Evolutionary conservation across 2,797 vertebrate genomes (phyloP).

Genomic region (Pangasius djambal): DNA sequence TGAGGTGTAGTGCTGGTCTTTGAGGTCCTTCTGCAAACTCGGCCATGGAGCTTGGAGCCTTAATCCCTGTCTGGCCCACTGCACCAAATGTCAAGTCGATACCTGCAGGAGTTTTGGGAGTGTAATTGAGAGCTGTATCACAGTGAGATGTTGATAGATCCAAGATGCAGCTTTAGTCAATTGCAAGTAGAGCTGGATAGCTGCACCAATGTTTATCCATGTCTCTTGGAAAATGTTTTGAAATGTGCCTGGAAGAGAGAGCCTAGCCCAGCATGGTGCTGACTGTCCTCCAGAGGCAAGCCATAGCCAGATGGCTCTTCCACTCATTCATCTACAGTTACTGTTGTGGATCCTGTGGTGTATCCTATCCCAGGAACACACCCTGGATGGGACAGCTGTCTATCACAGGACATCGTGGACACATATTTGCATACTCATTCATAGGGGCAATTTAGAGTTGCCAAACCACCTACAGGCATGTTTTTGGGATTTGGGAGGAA

Average conservation of each 20-base stretch:
- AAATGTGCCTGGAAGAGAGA: conserved; percentile 57
- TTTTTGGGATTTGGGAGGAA: neutral
- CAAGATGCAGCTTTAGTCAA: conserved; percentile 52
- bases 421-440: neutral
- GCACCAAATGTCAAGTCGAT: conserved; percentile 49
- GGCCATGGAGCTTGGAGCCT: neutral
- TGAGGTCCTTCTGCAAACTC: conserved; percentile 22
- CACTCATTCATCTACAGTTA: neutral
- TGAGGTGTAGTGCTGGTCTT: neutral
- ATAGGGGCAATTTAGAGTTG: neutral
- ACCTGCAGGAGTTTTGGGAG: conserved; percentile 41
- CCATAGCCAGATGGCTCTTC: conserved; percentile 5
- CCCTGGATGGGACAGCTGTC: neutral
- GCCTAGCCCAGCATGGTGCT: conserved; percentile 51
- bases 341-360: neutral
- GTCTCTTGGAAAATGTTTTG: conserved; percentile 58
- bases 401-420: neutral
- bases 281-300: conserved; percentile 54
- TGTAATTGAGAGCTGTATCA: conserved; percentile 52
- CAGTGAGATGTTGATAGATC: conserved; percentile 43
- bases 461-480: neutral
- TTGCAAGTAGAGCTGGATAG: conserved; percentile 46
- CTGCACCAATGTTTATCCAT: conserved; percentile 49
- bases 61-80: conserved; percentile 32
- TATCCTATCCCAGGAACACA: too few relatives aligned